Conservation (phyloP, 2,888 invertebrate genomes). For the Pyrocoelia pectoralis region DNA sequence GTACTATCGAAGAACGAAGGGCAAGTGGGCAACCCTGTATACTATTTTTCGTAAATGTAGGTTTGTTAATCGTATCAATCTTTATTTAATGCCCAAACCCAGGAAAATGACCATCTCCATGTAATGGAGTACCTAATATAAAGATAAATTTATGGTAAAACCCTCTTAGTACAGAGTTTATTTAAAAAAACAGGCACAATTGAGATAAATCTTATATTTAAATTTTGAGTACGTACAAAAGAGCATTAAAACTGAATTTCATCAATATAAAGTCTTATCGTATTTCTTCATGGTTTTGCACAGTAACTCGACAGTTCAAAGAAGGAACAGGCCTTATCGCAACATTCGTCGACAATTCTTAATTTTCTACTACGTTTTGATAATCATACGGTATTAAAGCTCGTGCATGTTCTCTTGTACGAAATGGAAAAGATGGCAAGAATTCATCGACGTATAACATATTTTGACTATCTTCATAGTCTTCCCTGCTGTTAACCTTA, state of each 20-base stretch:
- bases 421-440: constrained; percentile 17
- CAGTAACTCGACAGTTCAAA: constrained; percentile 6
- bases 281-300: neutral
- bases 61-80: too few relatives aligned
- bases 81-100: too few relatives aligned
- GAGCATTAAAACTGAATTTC: neutral
- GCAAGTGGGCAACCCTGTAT: too few relatives aligned
- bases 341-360: constrained; percentile 15
- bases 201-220: neutral
- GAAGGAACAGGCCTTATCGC: constrained; percentile 8
- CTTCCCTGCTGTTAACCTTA: constrained; percentile 17
- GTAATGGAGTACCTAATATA: too few relatives aligned
- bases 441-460: constrained; percentile 17
- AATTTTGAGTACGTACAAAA: neutral
- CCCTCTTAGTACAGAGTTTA: too few relatives aligned
- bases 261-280: neutral
- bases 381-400: constrained; percentile 22
- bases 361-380: constrained; percentile 13
- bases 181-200: neutral
- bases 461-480: constrained; percentile 19
- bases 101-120: too few relatives aligned
- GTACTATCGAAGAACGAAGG: too few relatives aligned
- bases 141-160: too few relatives aligned
- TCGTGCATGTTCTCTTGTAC: constrained; percentile 19
- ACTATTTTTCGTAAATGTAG: too few relatives aligned